Base-by-base conservation (phyloP, 2,113 vertebrate species). In the Gymnocephalus cernua region DNA sequence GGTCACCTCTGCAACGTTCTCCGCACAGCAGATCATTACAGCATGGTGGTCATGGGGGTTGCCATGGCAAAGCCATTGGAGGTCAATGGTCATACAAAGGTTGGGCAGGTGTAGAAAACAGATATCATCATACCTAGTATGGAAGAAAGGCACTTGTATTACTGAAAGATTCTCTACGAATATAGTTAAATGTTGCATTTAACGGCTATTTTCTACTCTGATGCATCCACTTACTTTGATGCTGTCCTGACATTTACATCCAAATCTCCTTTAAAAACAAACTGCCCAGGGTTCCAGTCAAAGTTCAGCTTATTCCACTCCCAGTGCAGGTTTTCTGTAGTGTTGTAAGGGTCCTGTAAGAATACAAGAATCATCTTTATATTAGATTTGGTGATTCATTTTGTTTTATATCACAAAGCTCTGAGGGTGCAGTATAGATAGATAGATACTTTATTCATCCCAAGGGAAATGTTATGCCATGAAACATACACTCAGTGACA, bases 301-400 rank as follows among this genome's bases (percentile, higher is more conserved):
- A 96, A 99, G 80, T 95, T 96, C 4, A 99, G 93, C 58, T 95
- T 97, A 88, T 29, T 98, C 98, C 98, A 99, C 74, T 99, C 98
- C 98, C 98, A 99, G 92, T 99, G 98, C 95, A 99, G 93, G 89
- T 99, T 99, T 93, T 99, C 98, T 0, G 97, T 99, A 4, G 98
- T 99, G 92, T 99, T 99, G 84, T 99, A 99, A 1, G 98, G 98
- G 77, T 99, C 98, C 98, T 99, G 88, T 21, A 86, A 47, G 29
- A 59, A 72, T 4, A 4, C 1, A 88, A 44, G 5, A 82, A 58
- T 62, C 7, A 32, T 2, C 3, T 23, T 51, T 57, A 18, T 15
- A 23, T 62, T 13, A 48, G 41, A 68, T 50, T 14, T 19, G 7
- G 15, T 25, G 14, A 68, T 25, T 25, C 0, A 68, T 41, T 50